Evolutionary conservation across 2,888 invertebrate genomes (phyloP).

Genomic region (Aradus depressus): DNA sequence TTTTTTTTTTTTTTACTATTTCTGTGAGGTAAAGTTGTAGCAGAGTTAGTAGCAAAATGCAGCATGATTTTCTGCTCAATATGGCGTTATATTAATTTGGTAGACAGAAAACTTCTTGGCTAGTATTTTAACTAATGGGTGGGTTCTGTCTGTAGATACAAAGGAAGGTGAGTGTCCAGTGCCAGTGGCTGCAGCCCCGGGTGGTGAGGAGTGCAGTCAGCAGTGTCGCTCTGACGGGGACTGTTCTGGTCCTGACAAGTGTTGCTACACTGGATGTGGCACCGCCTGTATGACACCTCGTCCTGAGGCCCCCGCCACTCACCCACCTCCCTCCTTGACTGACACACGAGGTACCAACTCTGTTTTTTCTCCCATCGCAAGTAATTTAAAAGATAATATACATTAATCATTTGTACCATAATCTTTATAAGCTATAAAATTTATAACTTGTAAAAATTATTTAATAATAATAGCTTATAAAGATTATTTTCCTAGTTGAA

Average conservation of each 20-base stretch:
- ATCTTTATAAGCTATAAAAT: too few relatives aligned
- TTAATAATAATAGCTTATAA: neutral
- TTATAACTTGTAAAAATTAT: neutral
- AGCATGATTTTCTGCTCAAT: too few relatives aligned
- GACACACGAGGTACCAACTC: conserved; percentile 4
- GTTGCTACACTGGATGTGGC: conserved; percentile 70
- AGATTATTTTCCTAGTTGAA: conserved; percentile 22
- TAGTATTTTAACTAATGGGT: conserved; percentile 1
- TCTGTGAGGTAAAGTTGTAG: too few relatives aligned
- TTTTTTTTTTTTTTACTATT: too few relatives aligned
- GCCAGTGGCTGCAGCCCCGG: conserved; percentile 38
- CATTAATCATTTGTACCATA: too few relatives aligned
- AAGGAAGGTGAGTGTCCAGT: conserved; percentile 60
- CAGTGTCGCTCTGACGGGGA: conserved; percentile 62
- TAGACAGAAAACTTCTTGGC: too few relatives aligned
- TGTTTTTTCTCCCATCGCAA: neutral
- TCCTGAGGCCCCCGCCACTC: conserved; percentile 11
- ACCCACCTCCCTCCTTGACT: conserved; percentile 19
- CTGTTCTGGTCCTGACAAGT: conserved; percentile 52
- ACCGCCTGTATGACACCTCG: conserved; percentile 53
- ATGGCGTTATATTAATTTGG: too few relatives aligned
- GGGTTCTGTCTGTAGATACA: conserved; percentile 40
- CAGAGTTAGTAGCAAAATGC: too few relatives aligned
- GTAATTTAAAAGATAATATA: too few relatives aligned
- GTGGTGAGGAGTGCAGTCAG: conserved; percentile 47